phyloP scores from a whole-genome alignment of 2,113 vertebrate genomes.

The Synodontis membranacea region DNA sequence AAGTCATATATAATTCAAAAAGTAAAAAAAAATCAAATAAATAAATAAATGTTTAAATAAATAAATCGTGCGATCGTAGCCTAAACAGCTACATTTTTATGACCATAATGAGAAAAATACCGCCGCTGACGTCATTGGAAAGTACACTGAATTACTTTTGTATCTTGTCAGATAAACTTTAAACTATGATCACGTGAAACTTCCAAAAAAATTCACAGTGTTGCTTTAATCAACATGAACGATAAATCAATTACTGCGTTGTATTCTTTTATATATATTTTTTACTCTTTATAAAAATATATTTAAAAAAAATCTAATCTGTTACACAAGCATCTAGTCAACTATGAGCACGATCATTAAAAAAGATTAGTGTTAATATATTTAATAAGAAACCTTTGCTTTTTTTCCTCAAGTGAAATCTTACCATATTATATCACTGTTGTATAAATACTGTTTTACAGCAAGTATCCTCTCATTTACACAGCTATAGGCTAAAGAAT shows the following conservation, averaged over 20 bases:
- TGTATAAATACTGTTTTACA: not conserved
- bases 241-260: not conserved
- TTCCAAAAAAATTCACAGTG: not conserved
- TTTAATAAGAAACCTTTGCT: not conserved
- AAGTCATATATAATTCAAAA: not conserved
- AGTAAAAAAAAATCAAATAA: not conserved
- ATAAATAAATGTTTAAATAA: not conserved
- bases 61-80: not conserved
- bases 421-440: not conserved
- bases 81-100: not conserved
- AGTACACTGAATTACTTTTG: not conserved
- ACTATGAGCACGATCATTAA: not conserved
- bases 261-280: too few relatives aligned
- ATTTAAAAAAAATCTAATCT: not conserved
- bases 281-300: not conserved
- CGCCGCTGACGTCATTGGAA: slow-evolving; percentile 1
- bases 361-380: not conserved
- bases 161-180: not conserved
- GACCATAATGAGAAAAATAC: not conserved
- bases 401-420: not conserved
- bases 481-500: not conserved
- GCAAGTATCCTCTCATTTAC: not conserved
- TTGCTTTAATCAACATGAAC: not conserved
- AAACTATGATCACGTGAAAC: not conserved
- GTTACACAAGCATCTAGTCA: not conserved